These are phyloP conservation scores for Parauchenoglanis ngamensis DNA, from an alignment of 2,797 vertebrate species.

Conservation along the genomic window DNA sequence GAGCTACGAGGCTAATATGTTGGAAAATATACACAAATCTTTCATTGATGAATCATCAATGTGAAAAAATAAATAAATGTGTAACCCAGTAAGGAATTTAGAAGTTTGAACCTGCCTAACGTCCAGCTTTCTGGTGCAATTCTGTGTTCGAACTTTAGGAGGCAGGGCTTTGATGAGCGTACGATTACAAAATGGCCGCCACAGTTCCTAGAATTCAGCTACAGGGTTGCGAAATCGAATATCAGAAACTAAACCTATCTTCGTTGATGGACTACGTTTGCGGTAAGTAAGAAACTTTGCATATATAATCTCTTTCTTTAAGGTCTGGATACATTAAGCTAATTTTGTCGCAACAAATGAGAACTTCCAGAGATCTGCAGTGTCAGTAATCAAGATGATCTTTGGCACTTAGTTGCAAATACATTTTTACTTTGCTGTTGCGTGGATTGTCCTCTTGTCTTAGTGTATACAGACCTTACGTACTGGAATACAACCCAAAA, in stretches of 20 bases:
- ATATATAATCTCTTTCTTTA: background rate
- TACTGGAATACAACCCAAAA: constrained; percentile 4
- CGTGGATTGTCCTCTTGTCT: background rate
- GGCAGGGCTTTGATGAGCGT: background rate
- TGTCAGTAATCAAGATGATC: background rate
- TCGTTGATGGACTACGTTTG: background rate
- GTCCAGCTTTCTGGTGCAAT: background rate
- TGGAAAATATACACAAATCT: background rate
- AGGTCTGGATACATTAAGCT: constrained; percentile 17
- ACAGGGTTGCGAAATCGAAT: background rate
- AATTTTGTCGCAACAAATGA: background rate
- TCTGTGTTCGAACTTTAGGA: too few relatives aligned
- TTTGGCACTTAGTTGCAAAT: background rate
- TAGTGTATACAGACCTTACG: constrained; percentile 15
- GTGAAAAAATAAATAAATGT: background rate
- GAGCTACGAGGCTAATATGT: background rate
- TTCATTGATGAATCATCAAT: background rate
- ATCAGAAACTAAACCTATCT: background rate
- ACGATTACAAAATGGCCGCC: background rate
- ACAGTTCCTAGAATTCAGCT: background rate
- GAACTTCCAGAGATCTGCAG: background rate
- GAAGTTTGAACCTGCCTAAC: background rate
- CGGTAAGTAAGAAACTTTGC: background rate
- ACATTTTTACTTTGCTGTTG: background rate
- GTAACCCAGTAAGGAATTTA: background rate